Conservation (phyloP, 2,888 invertebrate species). For the Acleris sparsana region DNA sequence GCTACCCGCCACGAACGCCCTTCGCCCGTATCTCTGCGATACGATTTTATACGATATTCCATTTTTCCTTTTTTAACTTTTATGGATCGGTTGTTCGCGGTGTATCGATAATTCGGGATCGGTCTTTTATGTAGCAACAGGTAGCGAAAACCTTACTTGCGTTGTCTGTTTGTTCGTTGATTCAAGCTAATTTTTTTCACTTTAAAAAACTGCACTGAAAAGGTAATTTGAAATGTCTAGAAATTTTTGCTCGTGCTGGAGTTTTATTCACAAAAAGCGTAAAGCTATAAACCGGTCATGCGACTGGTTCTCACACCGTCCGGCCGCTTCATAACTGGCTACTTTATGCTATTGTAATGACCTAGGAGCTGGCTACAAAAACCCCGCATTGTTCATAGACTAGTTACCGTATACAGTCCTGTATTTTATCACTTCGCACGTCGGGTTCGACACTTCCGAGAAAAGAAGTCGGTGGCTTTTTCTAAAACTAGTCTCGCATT, state of each 20-base stretch:
- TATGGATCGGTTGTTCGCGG: constrained; percentile 78
- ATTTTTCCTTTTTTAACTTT: constrained; percentile 77
- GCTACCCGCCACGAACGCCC: constrained; percentile 68
- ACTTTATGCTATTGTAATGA: constrained; percentile 81
- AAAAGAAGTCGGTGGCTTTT: constrained; percentile 45
- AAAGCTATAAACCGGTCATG: constrained; percentile 71
- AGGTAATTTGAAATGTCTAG: constrained; percentile 24
- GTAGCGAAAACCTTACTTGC: constrained; percentile 23
- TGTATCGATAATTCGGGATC: constrained; percentile 78
- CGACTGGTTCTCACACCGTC: constrained; percentile 64
- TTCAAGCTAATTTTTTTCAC: constrained; percentile 1
- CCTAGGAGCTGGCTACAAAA: constrained; percentile 76
- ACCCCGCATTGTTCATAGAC: constrained; percentile 74
- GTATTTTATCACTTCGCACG: constrained; percentile 71
- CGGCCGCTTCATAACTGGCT: constrained; percentile 75
- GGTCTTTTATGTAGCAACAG: constrained; percentile 63
- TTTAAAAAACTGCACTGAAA: too few species aligned
- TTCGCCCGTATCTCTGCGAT: constrained; percentile 75
- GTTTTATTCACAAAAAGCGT: constrained; percentile 70
- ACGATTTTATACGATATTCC: constrained; percentile 79
- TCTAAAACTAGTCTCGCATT: constrained; percentile 30
- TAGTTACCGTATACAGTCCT: constrained; percentile 63
- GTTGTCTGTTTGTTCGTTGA: constrained; percentile 1
- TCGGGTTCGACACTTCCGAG: constrained; percentile 59
- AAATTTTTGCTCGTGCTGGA: constrained; percentile 40